Conservation (phyloP, 1,140 invertebrate genomes). For the Delia radicum region DNA sequence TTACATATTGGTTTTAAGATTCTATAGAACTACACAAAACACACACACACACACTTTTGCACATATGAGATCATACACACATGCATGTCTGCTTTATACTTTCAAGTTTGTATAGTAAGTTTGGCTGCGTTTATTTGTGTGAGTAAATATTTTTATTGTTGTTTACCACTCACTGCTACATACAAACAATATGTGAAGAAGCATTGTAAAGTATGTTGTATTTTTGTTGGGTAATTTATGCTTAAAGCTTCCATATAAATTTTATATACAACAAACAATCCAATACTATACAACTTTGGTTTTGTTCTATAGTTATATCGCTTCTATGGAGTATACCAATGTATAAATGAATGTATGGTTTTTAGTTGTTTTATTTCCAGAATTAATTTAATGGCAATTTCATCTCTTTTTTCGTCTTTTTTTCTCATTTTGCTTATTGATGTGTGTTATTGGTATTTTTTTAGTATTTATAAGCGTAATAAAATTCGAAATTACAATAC, state of each 20-base stretch:
- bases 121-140: background rate
- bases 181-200: background rate
- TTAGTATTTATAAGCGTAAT: constrained; percentile 19
- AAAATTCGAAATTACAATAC: constrained; percentile 4
- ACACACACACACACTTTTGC: background rate
- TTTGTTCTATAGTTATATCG: background rate
- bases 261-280: background rate
- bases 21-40: background rate
- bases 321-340: background rate
- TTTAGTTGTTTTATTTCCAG: background rate
- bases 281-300: background rate
- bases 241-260: constrained; percentile 1
- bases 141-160: background rate
- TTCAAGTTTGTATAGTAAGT: background rate
- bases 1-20: constrained; percentile 5
- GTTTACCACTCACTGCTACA: background rate
- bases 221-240: constrained; percentile 20
- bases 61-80: background rate
- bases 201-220: background rate
- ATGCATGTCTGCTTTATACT: background rate
- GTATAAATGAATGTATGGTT: background rate
- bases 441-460: constrained; percentile 16
- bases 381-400: constrained; percentile 17
- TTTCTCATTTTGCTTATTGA: background rate
- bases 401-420: background rate